Conservation (phyloP, 2,797 vertebrate genomes). For the Otolemur crassicaudatus region DNA sequence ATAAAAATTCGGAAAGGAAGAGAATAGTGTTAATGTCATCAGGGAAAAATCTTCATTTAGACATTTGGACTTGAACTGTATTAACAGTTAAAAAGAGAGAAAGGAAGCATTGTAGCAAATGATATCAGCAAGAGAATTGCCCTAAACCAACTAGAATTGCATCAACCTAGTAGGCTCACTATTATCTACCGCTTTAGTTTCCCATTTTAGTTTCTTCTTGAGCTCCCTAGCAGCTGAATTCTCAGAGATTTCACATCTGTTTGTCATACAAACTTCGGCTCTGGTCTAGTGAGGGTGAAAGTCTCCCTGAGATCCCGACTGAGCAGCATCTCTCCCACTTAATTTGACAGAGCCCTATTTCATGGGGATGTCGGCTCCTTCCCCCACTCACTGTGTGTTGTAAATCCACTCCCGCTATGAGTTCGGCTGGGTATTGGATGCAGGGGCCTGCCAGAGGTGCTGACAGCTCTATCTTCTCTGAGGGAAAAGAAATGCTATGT, state of each 20-base stretch:
- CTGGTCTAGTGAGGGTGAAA: constrained; percentile 17
- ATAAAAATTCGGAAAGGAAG: not conserved
- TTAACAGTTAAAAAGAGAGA: not conserved
- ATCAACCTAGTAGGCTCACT: not conserved
- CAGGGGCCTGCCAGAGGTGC: constrained; percentile 42
- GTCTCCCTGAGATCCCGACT: constrained; percentile 3
- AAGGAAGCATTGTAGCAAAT: constrained; percentile 20
- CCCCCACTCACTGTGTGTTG: not conserved
- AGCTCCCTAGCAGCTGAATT: not conserved
- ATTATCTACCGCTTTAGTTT: not conserved
- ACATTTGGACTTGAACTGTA: not conserved
- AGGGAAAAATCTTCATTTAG: not conserved
- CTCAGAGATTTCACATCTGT: constrained; percentile 27
- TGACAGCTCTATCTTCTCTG: constrained; percentile 71
- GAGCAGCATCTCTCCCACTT: constrained; percentile 39
- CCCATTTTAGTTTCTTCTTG: not conserved
- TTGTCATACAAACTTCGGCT: constrained; percentile 57
- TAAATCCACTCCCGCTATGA: constrained; percentile 60
- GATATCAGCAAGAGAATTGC: not conserved
- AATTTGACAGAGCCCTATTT: constrained; percentile 20
- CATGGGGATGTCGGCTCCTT: constrained; percentile 1
- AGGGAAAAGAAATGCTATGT: not conserved
- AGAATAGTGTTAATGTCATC: not conserved
- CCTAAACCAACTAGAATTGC: not conserved
- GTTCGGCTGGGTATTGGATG: constrained; percentile 56